Percentiles rank a stretch among this genome's conserved stretches.
These are phyloP conservation scores for Phrynocephalus forsythii DNA, from an alignment of 2,797 vertebrate genomes.

Conservation along the genomic window DNA sequence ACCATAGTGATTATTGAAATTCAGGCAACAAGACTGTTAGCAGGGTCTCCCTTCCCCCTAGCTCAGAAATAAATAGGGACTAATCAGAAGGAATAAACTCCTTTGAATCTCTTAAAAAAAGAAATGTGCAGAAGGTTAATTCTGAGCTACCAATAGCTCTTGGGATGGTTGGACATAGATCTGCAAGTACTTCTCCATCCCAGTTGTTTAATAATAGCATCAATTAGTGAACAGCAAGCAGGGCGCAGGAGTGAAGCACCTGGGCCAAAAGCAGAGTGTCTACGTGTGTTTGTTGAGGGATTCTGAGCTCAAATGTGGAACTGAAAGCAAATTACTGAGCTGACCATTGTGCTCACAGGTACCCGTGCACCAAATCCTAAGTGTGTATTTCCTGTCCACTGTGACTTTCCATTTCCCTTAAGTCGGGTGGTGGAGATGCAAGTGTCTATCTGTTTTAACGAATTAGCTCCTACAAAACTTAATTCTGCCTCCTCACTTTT, in stretches of 20 bases:
- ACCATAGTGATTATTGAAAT: neutral
- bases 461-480: neutral
- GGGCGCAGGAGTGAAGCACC: neutral
- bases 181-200: neutral
- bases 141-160: neutral
- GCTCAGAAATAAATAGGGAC: neutral
- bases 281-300: neutral
- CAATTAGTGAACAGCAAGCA: neutral
- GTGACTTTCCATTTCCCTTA: neutral
- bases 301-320: neutral
- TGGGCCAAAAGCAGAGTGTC: neutral
- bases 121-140: neutral
- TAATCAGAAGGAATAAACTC: neutral
- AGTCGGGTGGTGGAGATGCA: neutral
- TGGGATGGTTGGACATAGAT: neutral
- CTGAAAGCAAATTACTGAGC: neutral
- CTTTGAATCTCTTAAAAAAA: neutral
- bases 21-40: constrained; percentile 14
- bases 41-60: neutral
- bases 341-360: neutral
- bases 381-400: neutral
- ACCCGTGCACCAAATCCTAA: neutral
- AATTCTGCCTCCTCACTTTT: neutral
- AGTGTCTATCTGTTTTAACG: neutral
- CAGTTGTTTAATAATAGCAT: neutral